phyloP scores from a whole-genome alignment of 2,113 vertebrate genomes.

The Pollachius pollachius region DNA sequence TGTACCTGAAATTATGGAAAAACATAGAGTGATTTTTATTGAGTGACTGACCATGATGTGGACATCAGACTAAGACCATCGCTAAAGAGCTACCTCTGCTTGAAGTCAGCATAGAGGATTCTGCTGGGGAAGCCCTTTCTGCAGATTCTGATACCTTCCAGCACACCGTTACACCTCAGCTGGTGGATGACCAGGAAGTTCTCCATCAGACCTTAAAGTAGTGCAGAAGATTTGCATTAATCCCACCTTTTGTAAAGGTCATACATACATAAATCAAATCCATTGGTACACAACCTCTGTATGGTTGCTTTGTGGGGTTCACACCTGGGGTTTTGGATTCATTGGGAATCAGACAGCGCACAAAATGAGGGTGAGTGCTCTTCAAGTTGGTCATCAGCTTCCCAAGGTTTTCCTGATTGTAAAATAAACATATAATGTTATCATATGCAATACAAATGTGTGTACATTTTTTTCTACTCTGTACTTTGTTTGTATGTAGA shows the following conservation, averaged over 20 bases:
- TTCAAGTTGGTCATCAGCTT: slow-evolving; percentile 82
- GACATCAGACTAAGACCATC: too few species aligned
- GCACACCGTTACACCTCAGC: slow-evolving; percentile 80
- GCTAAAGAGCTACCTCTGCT: slow-evolving; percentile 76
- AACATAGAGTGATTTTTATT: background rate
- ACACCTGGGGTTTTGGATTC: slow-evolving; percentile 83
- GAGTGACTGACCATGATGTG: background rate
- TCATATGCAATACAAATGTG: background rate
- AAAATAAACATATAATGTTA: background rate
- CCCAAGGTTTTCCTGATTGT: slow-evolving; percentile 78
- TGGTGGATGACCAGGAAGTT: slow-evolving; percentile 79
- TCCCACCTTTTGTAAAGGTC: background rate
- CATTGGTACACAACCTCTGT: background rate
- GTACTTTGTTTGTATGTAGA: too few species aligned
- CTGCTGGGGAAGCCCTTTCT: slow-evolving; percentile 94
- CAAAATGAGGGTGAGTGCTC: slow-evolving; percentile 83
- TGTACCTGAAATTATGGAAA: slow-evolving; percentile 56
- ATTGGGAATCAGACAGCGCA: slow-evolving; percentile 83
- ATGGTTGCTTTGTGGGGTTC: background rate
- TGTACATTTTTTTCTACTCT: background rate
- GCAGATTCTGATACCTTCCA: slow-evolving; percentile 92
- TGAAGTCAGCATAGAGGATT: slow-evolving; percentile 89
- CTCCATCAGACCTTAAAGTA: slow-evolving; percentile 74
- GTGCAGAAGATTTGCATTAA: background rate
- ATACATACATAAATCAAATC: background rate